Conservation (phyloP, 2,797 vertebrate genomes). For the Lepus oiostolus region DNA sequence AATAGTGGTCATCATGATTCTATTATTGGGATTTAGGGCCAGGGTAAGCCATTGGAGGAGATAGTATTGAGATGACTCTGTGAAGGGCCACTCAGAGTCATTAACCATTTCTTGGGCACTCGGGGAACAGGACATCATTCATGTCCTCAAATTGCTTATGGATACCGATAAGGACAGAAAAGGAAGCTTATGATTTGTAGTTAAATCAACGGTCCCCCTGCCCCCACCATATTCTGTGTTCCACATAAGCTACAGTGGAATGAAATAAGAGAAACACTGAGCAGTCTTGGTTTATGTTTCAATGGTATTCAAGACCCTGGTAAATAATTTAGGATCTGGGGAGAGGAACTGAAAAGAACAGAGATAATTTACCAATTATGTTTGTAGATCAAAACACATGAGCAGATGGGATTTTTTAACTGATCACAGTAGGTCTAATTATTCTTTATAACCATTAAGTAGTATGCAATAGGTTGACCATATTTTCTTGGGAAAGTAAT, state of each 20-base stretch:
- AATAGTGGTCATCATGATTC: neutral
- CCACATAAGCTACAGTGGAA: neutral
- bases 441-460: neutral
- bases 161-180: neutral
- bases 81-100: neutral
- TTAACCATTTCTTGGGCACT: neutral
- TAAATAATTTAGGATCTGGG: conserved; percentile 64
- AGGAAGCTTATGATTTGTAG: neutral
- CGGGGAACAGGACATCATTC: neutral
- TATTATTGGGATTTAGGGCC: neutral
- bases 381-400: neutral
- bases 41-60: neutral
- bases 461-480: neutral
- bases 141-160: neutral
- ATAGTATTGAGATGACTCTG: neutral
- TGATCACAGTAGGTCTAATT: neutral
- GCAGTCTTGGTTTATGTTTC: conserved; percentile 26
- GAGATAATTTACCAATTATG: neutral
- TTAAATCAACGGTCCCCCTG: neutral
- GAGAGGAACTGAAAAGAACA: neutral
- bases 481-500: neutral
- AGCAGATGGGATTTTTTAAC: neutral
- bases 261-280: neutral
- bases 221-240: neutral
- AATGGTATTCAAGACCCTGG: neutral